Evolutionary conservation across 2,888 invertebrate species (phyloP), one percentile per base, ranked within the genome.

Genomic region (Polietes domitor): DNA sequence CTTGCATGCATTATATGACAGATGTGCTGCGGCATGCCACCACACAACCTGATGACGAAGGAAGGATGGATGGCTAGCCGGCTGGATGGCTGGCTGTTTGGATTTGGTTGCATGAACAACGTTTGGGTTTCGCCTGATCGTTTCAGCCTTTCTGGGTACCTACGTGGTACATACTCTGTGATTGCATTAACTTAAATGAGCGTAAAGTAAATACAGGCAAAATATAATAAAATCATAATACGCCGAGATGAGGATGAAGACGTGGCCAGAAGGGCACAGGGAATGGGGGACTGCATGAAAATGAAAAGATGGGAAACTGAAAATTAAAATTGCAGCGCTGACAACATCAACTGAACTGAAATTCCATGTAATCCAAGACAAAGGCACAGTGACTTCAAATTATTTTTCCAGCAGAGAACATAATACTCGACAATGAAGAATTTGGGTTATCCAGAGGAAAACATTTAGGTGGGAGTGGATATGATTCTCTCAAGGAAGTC

Each of bases 161-260:
- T n/a, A n/a, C n/a, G n/a, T n/a, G n/a, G n/a, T n/a, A n/a, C n/a
- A n/a, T n/a, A 2, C 10, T 37, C 53, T 41, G 37, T 47, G 80
- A 80, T 80, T 80, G 71, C 65, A 47, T 74, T 63, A 77, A 78
- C 80, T 81, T 65, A 78, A 80, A 84, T 75, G 55, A 74, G 47
- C 72, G 37, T 80, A 79, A 76, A 84, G 73, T 70, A 84, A 84
- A 80, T 78, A 81, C 68, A 77, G 63, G 43, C 65, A 41, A 21
- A 68, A 55, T 43, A 24, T 68, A 68, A 65, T 65, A 65, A 68
- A 68, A 43, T 68, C 68, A 65, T 32, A n/a, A 17, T 61, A 32
- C 10, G 37, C 7, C 4, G 17, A 61, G 15, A 28, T 10, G 21
- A 65, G 65, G 37, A 21, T 19, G 19, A 21, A 37, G 37, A 65